Evolutionary conservation across 2,113 vertebrate species (phyloP).

Genomic region (Verasper variegatus): DNA sequence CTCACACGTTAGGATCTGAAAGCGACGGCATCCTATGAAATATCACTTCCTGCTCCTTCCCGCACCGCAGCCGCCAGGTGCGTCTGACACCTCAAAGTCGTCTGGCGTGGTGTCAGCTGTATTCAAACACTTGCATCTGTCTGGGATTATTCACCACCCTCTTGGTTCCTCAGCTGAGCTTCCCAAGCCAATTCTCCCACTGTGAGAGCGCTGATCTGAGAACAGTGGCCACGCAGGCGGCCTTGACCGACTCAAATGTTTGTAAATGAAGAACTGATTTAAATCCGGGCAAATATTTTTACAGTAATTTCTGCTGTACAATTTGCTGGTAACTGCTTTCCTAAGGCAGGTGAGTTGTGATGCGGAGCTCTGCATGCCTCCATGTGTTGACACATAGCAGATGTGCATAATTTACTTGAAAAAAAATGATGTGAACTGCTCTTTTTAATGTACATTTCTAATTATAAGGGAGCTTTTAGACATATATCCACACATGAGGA

Average conservation of each 20-base stretch:
- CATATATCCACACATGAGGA: not conserved
- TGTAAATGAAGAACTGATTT: not conserved
- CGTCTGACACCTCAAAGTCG: constrained; percentile 67
- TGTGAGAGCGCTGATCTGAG: constrained; percentile 41
- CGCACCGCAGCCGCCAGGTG: constrained; percentile 41
- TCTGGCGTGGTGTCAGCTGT: constrained; percentile 67
- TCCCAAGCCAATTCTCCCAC: constrained; percentile 49
- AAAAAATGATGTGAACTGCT: not conserved
- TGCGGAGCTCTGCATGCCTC: too few relatives aligned
- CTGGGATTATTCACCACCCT: constrained; percentile 69
- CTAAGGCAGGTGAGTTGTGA: too few relatives aligned
- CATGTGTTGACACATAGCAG: too few relatives aligned
- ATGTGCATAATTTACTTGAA: not conserved
- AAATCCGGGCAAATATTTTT: not conserved
- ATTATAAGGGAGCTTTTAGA: not conserved
- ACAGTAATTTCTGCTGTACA: not conserved
- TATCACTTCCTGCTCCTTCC: constrained; percentile 5
- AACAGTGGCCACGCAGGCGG: constrained; percentile 18
- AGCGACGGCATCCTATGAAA: not conserved
- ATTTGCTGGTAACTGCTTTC: too few relatives aligned
- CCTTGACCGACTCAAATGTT: not conserved
- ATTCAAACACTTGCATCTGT: constrained; percentile 68
- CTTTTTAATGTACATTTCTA: not conserved
- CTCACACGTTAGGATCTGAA: not conserved
- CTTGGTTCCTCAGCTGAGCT: constrained; percentile 34